Evolutionary conservation across 2,888 invertebrate species (phyloP).

Genomic region (Microctonus brassicae): DNA sequence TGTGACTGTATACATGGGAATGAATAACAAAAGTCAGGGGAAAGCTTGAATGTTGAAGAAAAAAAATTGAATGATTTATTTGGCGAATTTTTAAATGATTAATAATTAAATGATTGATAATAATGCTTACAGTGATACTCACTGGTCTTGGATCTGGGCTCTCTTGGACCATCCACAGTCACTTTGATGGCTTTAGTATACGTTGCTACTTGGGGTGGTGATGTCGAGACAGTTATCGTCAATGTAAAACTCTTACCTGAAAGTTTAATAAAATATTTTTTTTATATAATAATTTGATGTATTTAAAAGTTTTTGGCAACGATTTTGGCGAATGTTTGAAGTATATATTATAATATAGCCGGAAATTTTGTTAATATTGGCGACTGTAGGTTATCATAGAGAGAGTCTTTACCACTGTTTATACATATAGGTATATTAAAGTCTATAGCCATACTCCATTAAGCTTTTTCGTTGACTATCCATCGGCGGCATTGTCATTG

Average conservation of each 20-base stretch:
- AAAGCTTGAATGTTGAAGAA: too few species aligned
- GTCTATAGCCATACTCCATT: slow-evolving; percentile 26
- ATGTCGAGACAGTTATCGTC: slow-evolving; percentile 93
- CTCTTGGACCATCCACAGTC: slow-evolving; percentile 96
- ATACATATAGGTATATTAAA: too few species aligned
- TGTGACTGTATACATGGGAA: background rate
- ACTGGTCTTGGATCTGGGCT: slow-evolving; percentile 95
- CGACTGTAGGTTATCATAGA: too few species aligned
- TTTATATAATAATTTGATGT: too few species aligned
- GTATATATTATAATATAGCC: too few species aligned
- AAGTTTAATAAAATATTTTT: background rate
- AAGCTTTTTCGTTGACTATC: slow-evolving; percentile 38
- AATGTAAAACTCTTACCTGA: slow-evolving; percentile 98
- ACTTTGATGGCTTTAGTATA: slow-evolving; percentile 98
- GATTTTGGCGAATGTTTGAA: too few species aligned
- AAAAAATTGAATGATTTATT: background rate
- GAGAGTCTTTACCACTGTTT: too few species aligned
- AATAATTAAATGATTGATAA: slow-evolving; percentile 51
- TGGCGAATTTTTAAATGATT: slow-evolving; percentile 10
- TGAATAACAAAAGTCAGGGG: too few species aligned
- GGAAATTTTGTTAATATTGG: too few species aligned
- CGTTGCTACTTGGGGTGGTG: slow-evolving; percentile 96
- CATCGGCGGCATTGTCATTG: slow-evolving; percentile 43
- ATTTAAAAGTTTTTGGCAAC: too few species aligned
- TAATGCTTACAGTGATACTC: slow-evolving; percentile 74